Base-by-base conservation (phyloP, 2,888 invertebrate genomes). In the Eurytoma adleriae region DNA sequence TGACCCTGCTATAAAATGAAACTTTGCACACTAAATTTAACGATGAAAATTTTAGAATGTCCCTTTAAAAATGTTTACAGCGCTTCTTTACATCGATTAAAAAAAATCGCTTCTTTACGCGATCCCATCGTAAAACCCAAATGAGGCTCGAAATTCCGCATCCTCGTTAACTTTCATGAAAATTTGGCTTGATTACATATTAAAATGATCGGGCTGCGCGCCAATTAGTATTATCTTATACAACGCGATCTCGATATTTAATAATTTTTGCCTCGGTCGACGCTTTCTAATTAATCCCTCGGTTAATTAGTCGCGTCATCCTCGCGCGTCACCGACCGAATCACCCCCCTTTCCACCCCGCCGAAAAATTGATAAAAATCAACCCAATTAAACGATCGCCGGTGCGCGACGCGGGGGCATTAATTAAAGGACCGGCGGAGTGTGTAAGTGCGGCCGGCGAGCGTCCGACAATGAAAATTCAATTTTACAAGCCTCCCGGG, bases 381-480 rank as follows among this genome's bases (percentile, higher is more conserved):
- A n/a, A 71, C 10, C 12, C 27, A 75, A 75, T 67, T 75, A 68
- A 75, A 68, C 14, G 59, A 75, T 75, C 64, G 59, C 50, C 54
- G 48, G 18, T 20, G 67, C 48, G 57, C 66, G 57, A 64, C 64
- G 14, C 1, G 16, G 57, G 50, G 62, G 13, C 78, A 61, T 71
- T 80, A 80, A 80, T 80, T 66, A 80, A 71, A 68, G 64, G 52
- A 69, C 24, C 40, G 24, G 30, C 54, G 13, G 16, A 64, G 12
- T 12, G 59, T 27, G 14, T 61, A 61, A 61, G 7, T 48, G 48
- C 57, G 16, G 16, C 50, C 59, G 27, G 20, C 52, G 14, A 20
- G 14, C 18, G 68, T 14, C 27, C n/a, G 59, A 76, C 70, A 80
- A 71, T 76, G 75, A 76, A 67, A 80, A 76, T 80, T 75, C 64